Conservation (phyloP, 2,797 vertebrate genomes). For the Pangasius macronema region DNA sequence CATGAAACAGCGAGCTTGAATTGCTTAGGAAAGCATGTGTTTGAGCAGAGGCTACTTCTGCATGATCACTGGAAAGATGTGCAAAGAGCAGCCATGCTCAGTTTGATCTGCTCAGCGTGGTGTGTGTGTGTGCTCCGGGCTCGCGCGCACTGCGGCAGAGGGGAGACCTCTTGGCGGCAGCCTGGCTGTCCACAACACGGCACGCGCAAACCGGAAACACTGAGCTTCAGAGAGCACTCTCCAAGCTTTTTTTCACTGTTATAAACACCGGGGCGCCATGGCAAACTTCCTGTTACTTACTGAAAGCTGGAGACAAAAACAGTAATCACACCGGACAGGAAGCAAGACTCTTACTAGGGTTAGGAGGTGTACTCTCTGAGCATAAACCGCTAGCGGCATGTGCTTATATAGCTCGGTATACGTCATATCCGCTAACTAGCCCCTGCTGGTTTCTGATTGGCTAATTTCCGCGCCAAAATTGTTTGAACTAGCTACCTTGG, state of each 20-base stretch:
- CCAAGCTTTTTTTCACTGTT: slow-evolving; percentile 39
- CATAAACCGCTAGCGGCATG: rapidly evolving
- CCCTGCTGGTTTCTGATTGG: slow-evolving; percentile 34
- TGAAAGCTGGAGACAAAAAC: slow-evolving; percentile 56
- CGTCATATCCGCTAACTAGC: slow-evolving; percentile 3
- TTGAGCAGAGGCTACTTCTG: slow-evolving; percentile 29
- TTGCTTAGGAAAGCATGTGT: background rate
- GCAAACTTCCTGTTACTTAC: slow-evolving; percentile 47
- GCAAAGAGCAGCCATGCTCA: slow-evolving; percentile 46
- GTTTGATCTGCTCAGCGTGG: slow-evolving; percentile 47
- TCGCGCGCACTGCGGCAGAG: slow-evolving; percentile 47
- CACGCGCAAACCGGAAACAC: slow-evolving; percentile 26
- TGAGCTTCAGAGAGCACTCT: slow-evolving; percentile 54
- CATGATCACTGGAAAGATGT: slow-evolving; percentile 27
- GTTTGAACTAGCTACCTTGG: background rate
- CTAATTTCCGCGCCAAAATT: slow-evolving; percentile 25
- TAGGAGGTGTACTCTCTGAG: slow-evolving; percentile 47
- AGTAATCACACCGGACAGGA: slow-evolving; percentile 43
- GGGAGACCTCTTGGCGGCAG: slow-evolving; percentile 52
- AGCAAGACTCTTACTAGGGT: slow-evolving; percentile 11
- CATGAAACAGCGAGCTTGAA: background rate
- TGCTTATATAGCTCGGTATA: slow-evolving; percentile 29
- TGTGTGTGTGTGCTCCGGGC: background rate
- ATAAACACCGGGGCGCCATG: background rate
- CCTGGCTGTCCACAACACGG: slow-evolving; percentile 51